Conservation (phyloP, 2,888 invertebrate genomes). For the Eulithis prunata region DNA sequence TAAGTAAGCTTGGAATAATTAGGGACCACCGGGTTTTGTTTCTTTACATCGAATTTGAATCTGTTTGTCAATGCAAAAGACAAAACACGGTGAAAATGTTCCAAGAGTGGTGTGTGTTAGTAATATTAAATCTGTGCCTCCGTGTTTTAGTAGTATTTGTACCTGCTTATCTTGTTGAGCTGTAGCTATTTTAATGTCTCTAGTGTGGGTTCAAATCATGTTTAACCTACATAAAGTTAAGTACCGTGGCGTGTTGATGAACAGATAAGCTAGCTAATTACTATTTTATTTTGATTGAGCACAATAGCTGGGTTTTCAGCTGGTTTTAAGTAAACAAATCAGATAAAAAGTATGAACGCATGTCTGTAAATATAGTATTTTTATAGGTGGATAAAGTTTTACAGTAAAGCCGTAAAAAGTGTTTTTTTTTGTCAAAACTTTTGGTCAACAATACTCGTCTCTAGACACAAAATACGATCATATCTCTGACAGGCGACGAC, state of each 20-base stretch:
- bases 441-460: too few relatives aligned
- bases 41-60: too few relatives aligned
- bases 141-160: conserved; percentile 16
- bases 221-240: conserved; percentile 23
- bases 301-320: background rate
- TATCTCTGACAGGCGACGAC: conserved; percentile 9
- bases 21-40: too few relatives aligned
- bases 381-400: too few relatives aligned
- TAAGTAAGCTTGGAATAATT: too few relatives aligned
- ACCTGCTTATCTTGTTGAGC: conserved; percentile 20
- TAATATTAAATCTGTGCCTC: conserved; percentile 3
- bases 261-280: conserved; percentile 22
- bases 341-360: too few relatives aligned
- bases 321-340: too few relatives aligned
- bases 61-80: too few relatives aligned
- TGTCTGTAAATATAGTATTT: too few relatives aligned
- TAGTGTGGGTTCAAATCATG: conserved; percentile 25
- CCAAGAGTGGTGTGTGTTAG: background rate
- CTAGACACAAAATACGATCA: too few relatives aligned
- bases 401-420: too few relatives aligned
- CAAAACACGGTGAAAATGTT: background rate
- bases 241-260: conserved; percentile 28
- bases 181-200: conserved; percentile 19
- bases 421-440: too few relatives aligned
- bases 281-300: conserved; percentile 20